Base-by-base conservation (phyloP, 2,113 vertebrate genomes). In the Paradoxurus hermaphroditus region DNA sequence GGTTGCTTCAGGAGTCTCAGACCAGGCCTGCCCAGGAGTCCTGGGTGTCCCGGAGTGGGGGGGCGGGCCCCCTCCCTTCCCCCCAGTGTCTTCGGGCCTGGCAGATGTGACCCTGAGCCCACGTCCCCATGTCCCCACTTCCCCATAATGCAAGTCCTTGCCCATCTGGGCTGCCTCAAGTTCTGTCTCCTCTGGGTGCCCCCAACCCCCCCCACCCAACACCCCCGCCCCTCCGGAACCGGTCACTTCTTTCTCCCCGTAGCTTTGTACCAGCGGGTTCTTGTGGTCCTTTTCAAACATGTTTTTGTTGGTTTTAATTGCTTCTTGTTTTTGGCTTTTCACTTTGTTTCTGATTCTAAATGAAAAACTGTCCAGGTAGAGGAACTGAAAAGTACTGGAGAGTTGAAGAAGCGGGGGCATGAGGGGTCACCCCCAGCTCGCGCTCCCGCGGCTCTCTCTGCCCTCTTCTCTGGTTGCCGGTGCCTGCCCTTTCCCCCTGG, bases 331-430 rank as follows among this genome's bases (percentile, higher is more conserved):
- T 41, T n/a, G 7, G 46, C 25, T 73, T 86, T 70, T 75, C 23
- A 18, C 36, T 82, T 44, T 81, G 44, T 44, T 90, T 97, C 62
- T 81, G 84, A 41, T 84, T n/a, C 82, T 91, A 31, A 67, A 82
- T 51, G 77, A 65, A 63, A 91, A 95, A n/a, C 21, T 5, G 31
- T 39, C 63, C 0, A 0, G 18, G 6, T 8, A 46, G 78, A 79
- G 88, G 62, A 70, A 34, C 18, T 36, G 78, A 25, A 65, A 92
- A 75, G 72, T 12, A 0, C 25, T 7, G 3, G 90, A 13, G 31
- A 27, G 31, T 4, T 0, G 23, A 14, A 8, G 86, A 36, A 36
- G 41, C 77, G 31, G 44, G 18, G 53, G 44, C 10, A 6, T 4
- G 29, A 14, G 0, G 4, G 7, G 0, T 36, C 7, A 4, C n/a